Base-by-base conservation (phyloP, 2,797 vertebrate genomes). In the Sebastes minor region DNA sequence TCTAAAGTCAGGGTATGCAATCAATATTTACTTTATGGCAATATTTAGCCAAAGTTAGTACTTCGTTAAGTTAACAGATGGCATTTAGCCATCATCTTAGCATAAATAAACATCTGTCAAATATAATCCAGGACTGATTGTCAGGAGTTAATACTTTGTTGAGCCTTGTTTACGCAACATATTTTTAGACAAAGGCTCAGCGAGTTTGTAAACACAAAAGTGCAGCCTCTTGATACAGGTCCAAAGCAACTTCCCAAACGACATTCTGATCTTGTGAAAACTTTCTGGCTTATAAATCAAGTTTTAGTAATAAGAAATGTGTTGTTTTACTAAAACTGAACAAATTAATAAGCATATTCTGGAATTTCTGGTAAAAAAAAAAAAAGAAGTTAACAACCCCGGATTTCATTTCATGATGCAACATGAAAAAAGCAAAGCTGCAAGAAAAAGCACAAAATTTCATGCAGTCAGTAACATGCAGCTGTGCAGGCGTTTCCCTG, bases 101-200 rank as follows among this genome's bases (percentile, higher is more conserved):
- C 33, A 76, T 22, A 73, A 73, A 85, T 52, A 85, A 82, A 87
- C 63, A 60, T 5, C 46, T 81, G 61, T 35, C 57, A 69, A 46
- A 71, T 33, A 63, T 27, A 64, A 76, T 59, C 49, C 65, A 22
- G 68, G 57, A 27, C 14, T 63, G 61, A 62, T 69, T 69, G 59
- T 68, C 33, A 53, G 14, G 67, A 66, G 35, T 71, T 55, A 68
- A 56, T 56, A 18, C 11, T 82, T 79, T 80, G 60, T 42, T 49
- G n/a, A 67, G 71, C 27, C 55, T 69, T 83, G 70, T 80, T 74
- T 73, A 70, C 1, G 32, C 8, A 18, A 78, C 33, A 60, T 30
- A 56, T 60, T 79, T 80, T 69, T 35, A 60, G 61, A 84, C 46
- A 80, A 42, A 83, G 27, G 28, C n/a, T 16, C 9, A n/a, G 16